Evolutionary conservation across 2,113 vertebrate species (phyloP).

Genomic region (Vireo altiloquus): DNA sequence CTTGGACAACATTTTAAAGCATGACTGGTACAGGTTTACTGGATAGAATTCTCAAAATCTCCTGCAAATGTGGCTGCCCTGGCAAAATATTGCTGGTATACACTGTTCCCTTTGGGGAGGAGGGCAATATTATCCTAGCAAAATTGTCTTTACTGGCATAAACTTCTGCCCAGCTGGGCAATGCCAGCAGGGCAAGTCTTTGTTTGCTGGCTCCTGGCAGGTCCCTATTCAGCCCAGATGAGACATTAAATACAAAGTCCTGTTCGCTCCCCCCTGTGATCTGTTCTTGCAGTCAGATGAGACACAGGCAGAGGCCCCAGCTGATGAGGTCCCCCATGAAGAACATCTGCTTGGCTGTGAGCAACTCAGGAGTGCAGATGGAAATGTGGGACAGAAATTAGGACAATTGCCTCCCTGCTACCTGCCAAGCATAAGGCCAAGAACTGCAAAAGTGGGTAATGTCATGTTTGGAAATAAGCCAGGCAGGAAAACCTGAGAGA

Average conservation of each 20-base stretch:
- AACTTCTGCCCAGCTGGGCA: background rate
- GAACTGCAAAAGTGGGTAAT: background rate
- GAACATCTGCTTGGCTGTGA: background rate
- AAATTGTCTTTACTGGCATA: background rate
- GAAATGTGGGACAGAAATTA: background rate
- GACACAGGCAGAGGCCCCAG: background rate
- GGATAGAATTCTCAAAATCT: background rate
- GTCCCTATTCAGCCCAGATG: background rate
- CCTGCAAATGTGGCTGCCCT: background rate
- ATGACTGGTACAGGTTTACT: background rate
- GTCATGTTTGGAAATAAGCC: background rate
- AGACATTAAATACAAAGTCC: background rate
- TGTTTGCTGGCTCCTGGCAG: background rate
- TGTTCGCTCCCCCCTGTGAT: background rate
- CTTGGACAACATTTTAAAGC: background rate
- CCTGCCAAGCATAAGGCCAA: background rate
- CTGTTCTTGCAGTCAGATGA: background rate
- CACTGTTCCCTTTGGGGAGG: background rate
- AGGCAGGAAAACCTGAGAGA: background rate
- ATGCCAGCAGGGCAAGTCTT: background rate
- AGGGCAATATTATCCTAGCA: background rate
- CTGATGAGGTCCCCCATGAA: background rate
- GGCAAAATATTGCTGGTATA: background rate
- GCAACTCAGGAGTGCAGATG: background rate
- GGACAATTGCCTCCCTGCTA: background rate